phyloP scores from a whole-genome alignment of 2,797 vertebrate genomes.

The Lepidocolaptes lacrymiger region DNA sequence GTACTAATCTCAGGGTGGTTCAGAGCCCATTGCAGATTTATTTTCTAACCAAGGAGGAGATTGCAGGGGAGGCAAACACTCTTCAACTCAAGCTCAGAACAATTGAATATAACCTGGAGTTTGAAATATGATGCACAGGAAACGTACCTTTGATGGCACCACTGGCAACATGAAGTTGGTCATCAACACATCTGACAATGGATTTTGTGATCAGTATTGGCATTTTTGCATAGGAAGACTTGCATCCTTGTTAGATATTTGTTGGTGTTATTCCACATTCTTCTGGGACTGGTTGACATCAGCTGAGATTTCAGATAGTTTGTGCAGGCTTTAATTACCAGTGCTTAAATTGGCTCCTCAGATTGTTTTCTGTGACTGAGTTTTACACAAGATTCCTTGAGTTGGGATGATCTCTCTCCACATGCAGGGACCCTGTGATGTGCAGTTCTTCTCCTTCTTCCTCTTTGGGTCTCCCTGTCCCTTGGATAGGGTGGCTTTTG shows the following conservation, averaged over 20 bases:
- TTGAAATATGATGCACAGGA: not conserved
- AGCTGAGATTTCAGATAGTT: not conserved
- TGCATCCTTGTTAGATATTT: not conserved
- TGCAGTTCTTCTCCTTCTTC: not conserved
- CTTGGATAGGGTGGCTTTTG: not conserved
- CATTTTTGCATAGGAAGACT: not conserved
- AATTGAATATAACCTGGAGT: not conserved
- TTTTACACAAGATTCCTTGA: not conserved
- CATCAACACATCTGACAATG: too few species aligned
- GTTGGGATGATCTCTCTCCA: not conserved
- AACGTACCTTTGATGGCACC: not conserved
- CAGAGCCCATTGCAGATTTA: not conserved
- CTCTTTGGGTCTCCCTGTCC: accelerated
- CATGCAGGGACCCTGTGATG: accelerated
- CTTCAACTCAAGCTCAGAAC: not conserved
- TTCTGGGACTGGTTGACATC: not conserved
- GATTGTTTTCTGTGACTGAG: not conserved
- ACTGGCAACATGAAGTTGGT: not conserved
- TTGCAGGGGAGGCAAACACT: not conserved
- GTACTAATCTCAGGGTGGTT: not conserved
- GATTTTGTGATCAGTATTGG: not conserved
- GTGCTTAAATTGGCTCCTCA: not conserved
- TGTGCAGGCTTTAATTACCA: not conserved
- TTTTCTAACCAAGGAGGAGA: not conserved
- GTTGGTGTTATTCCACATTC: not conserved